A percentile compares a stretch with the other conserved stretches of the same genome.
phyloP scores from a whole-genome alignment of 2,797 vertebrate genomes.

The Varecia variegata region DNA sequence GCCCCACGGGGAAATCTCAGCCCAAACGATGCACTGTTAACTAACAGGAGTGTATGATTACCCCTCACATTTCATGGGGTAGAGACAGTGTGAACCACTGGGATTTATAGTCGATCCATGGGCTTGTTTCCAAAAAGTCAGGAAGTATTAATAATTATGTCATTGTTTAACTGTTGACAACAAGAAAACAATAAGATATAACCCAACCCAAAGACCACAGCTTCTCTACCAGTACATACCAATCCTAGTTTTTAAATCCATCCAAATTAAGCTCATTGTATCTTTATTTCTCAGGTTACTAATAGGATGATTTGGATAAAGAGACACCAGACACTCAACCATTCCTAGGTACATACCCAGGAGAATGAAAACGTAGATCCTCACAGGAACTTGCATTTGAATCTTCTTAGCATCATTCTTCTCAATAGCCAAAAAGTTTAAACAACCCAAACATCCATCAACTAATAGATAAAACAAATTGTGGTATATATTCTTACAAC shows the following conservation, averaged over 20 bases:
- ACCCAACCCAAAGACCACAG: neutral
- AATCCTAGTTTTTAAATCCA: neutral
- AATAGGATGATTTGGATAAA: neutral
- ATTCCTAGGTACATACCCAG: neutral
- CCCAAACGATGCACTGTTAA: neutral
- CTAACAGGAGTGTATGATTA: too few species aligned
- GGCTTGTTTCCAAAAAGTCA: neutral
- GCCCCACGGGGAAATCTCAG: fast-evolving
- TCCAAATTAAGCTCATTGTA: neutral
- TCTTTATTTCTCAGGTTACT: neutral
- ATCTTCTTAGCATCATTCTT: neutral
- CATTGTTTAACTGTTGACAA: neutral
- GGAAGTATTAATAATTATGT: neutral
- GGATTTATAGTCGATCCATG: neutral
- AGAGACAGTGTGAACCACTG: neutral
- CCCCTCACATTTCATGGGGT: neutral
- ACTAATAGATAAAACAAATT: neutral
- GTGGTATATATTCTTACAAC: neutral
- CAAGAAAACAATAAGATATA: neutral
- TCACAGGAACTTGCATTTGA: neutral
- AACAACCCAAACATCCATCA: neutral
- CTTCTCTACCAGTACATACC: neutral
- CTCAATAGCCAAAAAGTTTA: neutral
- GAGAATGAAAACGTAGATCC: neutral
- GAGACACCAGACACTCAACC: neutral